Evolutionary conservation across 1,140 invertebrate genomes (phyloP).

Genomic region (Globodera ellingtonae): DNA sequence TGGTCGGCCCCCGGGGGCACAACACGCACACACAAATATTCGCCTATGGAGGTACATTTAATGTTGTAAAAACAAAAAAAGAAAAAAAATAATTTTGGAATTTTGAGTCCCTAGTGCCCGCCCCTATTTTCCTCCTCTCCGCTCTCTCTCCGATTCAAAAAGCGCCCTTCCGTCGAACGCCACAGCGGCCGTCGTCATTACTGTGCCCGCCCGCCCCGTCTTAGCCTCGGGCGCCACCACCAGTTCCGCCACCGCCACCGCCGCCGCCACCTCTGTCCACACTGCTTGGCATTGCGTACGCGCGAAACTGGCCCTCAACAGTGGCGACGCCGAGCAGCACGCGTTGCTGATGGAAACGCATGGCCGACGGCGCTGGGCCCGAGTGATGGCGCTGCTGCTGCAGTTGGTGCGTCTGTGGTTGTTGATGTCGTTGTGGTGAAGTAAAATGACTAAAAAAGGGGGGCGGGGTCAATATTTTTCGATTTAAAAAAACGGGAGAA

Average conservation of each 20-base stretch:
- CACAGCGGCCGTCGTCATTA: background rate
- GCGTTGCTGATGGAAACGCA: constrained; percentile 36
- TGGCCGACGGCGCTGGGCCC: constrained; percentile 7
- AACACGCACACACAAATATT: too few species aligned
- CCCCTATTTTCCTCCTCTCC: background rate
- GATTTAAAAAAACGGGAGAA: background rate
- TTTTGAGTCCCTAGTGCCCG: too few species aligned
- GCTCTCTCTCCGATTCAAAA: background rate
- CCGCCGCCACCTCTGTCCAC: background rate
- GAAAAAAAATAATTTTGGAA: background rate
- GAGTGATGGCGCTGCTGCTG: background rate
- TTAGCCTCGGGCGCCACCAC: background rate
- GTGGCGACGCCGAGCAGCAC: constrained; percentile 37
- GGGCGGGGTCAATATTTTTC: constrained; percentile 3
- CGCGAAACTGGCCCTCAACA: constrained; percentile 24
- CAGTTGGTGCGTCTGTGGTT: background rate
- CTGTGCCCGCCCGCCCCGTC: too few species aligned
- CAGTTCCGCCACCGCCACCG: too few species aligned
- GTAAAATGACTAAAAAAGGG: background rate
- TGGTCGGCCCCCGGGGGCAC: too few species aligned
- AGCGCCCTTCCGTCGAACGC: background rate
- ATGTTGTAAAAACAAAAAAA: background rate
- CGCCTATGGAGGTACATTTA: too few species aligned
- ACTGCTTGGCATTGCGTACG: constrained; percentile 26
- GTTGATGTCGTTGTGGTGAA: constrained; percentile 10